phyloP scores from a whole-genome alignment of 2,113 vertebrate species.

The Meles meles region DNA sequence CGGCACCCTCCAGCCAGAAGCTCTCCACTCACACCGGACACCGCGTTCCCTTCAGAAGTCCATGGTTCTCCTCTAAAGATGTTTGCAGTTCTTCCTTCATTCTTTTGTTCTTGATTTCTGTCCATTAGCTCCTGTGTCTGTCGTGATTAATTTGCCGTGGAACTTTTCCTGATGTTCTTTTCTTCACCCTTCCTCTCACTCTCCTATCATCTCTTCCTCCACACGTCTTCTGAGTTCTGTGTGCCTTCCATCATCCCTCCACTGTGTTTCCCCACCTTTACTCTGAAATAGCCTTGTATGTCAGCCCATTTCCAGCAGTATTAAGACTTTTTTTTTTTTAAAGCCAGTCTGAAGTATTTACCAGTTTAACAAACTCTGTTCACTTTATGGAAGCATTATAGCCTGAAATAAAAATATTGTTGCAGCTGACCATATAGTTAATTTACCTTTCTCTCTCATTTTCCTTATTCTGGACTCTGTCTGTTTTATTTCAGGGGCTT shows the following conservation, averaged over 20 bases:
- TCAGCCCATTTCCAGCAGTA: background rate
- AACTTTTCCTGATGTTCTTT: background rate
- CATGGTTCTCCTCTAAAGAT: accelerated
- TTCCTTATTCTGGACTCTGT: background rate
- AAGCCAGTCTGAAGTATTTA: background rate
- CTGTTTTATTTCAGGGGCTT: background rate
- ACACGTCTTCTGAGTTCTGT: background rate
- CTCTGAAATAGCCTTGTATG: background rate
- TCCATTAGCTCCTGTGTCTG: conserved; percentile 6
- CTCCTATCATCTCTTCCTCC: background rate
- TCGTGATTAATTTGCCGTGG: background rate
- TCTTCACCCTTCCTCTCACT: background rate
- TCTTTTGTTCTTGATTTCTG: background rate
- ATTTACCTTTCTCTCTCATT: background rate
- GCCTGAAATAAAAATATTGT: background rate
- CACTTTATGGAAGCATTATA: background rate
- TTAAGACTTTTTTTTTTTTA: background rate
- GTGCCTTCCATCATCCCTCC: background rate
- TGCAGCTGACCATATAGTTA: background rate
- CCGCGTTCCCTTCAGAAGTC: background rate
- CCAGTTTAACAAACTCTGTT: background rate
- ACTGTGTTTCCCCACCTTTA: background rate
- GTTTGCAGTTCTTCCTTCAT: background rate
- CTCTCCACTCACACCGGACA: accelerated
- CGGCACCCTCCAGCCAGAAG: background rate